phyloP scores from a whole-genome alignment of 2,888 invertebrate genomes.

The Gasteruption jaculator region DNA sequence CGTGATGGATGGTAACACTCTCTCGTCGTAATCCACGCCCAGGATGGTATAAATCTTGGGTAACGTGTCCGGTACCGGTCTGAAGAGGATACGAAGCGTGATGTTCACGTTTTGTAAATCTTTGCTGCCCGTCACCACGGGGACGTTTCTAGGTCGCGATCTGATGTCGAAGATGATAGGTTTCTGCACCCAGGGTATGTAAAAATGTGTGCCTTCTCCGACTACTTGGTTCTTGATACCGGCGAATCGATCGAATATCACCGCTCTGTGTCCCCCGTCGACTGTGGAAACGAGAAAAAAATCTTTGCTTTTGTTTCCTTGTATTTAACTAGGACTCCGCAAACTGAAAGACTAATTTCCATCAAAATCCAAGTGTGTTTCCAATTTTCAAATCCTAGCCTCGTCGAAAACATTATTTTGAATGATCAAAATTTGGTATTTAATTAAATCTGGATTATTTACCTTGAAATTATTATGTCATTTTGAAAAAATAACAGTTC shows the following conservation, averaged over 20 bases:
- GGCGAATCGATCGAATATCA: conserved; percentile 98
- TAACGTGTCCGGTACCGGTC: conserved; percentile 88
- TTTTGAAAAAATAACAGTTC: no score
- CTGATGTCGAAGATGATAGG: conserved; percentile 98
- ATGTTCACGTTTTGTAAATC: conserved; percentile 99
- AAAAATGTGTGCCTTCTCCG: conserved; percentile 98
- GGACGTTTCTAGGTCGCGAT: conserved; percentile 93
- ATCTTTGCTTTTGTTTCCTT: no score
- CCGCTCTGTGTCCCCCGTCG: conserved; percentile 97
- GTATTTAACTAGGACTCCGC: no score
- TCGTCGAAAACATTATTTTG: no score
- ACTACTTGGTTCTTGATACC: conserved; percentile 90
- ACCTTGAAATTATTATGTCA: no score
- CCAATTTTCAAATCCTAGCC: no score
- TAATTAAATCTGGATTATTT: no score
- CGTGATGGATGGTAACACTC: conserved; percentile 97
- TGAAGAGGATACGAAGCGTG: conserved; percentile 93
- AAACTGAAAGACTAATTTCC: no score
- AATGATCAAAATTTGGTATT: no score
- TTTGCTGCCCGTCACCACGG: conserved; percentile 97
- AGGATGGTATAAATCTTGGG: conserved; percentile 95
- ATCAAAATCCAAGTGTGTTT: no score
- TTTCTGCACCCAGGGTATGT: conserved; percentile 96
- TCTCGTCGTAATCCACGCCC: conserved; percentile 96
- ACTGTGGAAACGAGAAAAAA: conserved; percentile 73